A percentile compares a stretch with the other conserved stretches of the same genome.
Evolutionary conservation across 2,888 invertebrate genomes (phyloP).

Genomic region (Leucozona laternaria): DNA sequence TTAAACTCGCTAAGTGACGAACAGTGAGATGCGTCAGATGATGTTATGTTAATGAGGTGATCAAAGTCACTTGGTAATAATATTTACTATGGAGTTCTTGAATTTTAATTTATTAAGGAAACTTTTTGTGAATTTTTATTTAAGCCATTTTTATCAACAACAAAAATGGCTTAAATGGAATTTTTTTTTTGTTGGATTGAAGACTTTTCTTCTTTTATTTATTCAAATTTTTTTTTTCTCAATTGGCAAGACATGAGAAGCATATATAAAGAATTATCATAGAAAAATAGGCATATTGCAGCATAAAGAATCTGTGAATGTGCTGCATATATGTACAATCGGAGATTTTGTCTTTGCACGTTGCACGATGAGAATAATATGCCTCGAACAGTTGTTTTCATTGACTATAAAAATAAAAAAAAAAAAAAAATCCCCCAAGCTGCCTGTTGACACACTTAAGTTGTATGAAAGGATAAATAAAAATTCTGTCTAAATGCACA

Average conservation of each 20-base stretch:
- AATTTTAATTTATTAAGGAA: not conserved
- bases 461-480: constrained; percentile 63
- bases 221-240: not conserved
- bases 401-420: constrained; percentile 16
- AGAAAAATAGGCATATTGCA: not conserved
- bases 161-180: too few relatives aligned
- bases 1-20: not conserved
- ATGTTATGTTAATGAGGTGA: not conserved
- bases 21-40: not conserved
- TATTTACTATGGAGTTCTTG: too few relatives aligned
- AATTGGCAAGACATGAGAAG: not conserved
- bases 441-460: constrained; percentile 61
- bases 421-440: constrained; percentile 43
- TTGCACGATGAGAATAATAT: constrained; percentile 42
- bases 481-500: constrained; percentile 23
- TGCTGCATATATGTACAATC: constrained; percentile 32
- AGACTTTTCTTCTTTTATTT: not conserved
- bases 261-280: constrained; percentile 26
- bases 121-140: not conserved
- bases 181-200: not conserved
- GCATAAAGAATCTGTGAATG: not conserved
- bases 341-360: constrained; percentile 30
- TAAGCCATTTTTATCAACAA: not conserved
- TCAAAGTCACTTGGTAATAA: not conserved
- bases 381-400: constrained; percentile 52